Evolutionary conservation across 2,113 vertebrate genomes (phyloP).

Genomic region (Pipra filicauda): DNA sequence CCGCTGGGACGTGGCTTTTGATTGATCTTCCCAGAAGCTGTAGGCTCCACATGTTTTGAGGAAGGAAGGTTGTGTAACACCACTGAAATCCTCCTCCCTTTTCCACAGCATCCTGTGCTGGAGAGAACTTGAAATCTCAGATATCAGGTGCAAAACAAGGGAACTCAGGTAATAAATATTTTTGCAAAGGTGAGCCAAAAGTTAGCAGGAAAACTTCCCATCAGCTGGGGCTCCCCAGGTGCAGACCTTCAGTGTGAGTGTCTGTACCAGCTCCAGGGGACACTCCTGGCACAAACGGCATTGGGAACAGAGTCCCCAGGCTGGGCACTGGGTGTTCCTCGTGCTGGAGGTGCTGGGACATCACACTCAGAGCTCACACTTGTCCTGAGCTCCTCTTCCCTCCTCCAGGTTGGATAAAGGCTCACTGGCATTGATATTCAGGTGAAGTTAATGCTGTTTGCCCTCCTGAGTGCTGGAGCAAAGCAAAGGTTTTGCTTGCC

Average conservation of each 20-base stretch:
- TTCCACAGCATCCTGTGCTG: fast-evolving
- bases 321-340: fast-evolving
- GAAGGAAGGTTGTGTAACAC: fast-evolving
- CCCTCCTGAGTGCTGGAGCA: background rate
- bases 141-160: background rate
- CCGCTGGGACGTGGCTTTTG: background rate
- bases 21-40: background rate
- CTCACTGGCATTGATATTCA: background rate
- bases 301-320: fast-evolving
- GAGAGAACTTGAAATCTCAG: background rate
- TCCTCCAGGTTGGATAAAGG: background rate
- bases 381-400: background rate
- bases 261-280: background rate
- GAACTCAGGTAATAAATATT: background rate
- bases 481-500: background rate
- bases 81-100: background rate
- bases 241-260: fast-evolving
- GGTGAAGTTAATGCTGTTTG: fast-evolving
- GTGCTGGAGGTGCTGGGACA: background rate
- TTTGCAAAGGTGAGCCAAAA: background rate
- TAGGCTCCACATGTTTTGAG: fast-evolving
- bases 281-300: fast-evolving
- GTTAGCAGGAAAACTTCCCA: background rate
- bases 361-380: fast-evolving
- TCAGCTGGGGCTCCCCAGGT: fast-evolving